Conservation (phyloP, 2,797 vertebrate genomes). For the Ptychadena robeensis region DNA sequence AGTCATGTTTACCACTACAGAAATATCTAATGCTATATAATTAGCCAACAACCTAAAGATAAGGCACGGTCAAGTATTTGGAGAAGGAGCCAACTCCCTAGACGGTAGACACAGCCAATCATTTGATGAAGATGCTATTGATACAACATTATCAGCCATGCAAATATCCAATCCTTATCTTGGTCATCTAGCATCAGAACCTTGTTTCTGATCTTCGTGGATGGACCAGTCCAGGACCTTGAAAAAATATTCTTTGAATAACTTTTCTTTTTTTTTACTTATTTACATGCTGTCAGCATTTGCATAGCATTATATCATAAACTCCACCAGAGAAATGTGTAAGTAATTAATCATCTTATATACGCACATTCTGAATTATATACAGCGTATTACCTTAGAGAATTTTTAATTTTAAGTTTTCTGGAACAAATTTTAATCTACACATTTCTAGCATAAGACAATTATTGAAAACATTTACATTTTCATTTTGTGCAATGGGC, state of each 20-base stretch:
- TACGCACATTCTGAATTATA: conserved; percentile 48
- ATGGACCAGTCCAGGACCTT: neutral
- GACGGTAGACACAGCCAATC: neutral
- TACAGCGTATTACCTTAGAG: conserved; percentile 34
- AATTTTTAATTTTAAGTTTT: conserved; percentile 65
- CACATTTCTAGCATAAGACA: conserved; percentile 55
- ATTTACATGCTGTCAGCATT: conserved; percentile 24
- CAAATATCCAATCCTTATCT: neutral
- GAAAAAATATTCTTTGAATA: neutral
- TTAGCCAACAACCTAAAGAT: too few species aligned
- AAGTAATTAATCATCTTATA: conserved; percentile 51
- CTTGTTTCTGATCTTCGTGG: neutral
- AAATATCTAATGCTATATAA: too few species aligned
- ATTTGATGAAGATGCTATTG: neutral
- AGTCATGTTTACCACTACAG: too few species aligned
- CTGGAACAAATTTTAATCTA: conserved; percentile 64
- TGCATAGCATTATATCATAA: conserved; percentile 6
- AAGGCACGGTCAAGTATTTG: too few species aligned
- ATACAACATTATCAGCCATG: neutral
- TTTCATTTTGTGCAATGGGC: conserved; percentile 61
- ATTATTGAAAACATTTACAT: conserved; percentile 64
- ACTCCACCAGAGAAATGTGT: neutral
- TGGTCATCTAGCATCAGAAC: neutral
- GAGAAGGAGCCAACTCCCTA: too few species aligned
- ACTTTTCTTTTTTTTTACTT: conserved; percentile 17